These are phyloP conservation scores for Cepphus grylle DNA, from an alignment of 2,113 vertebrate species.

Conservation along the genomic window DNA sequence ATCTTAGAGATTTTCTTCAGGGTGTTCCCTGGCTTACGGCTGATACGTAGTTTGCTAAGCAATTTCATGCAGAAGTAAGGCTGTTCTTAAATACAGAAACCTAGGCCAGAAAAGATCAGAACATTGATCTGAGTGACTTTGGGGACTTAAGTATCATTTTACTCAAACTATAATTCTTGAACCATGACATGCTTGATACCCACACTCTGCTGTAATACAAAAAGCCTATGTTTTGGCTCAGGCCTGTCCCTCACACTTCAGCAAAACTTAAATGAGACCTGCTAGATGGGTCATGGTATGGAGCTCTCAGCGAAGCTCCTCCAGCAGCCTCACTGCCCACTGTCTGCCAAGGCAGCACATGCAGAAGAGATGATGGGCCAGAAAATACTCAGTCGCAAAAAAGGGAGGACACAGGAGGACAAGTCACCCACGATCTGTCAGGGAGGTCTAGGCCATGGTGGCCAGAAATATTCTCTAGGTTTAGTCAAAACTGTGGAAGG, in stretches of 20 bases:
- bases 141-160: neutral
- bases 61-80: neutral
- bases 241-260: neutral
- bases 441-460: neutral
- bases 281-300: neutral
- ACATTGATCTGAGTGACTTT: neutral
- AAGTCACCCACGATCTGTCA: fast-evolving
- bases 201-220: neutral
- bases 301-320: neutral
- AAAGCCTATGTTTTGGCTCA: neutral
- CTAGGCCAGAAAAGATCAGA: neutral
- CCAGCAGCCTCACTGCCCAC: neutral
- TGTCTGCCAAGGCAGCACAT: neutral
- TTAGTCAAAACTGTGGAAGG: neutral
- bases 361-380: neutral
- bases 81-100: neutral
- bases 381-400: neutral
- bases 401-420: neutral
- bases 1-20: neutral
- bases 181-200: neutral
- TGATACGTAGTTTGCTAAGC: neutral
- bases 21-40: neutral
- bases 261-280: neutral
- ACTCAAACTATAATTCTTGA: neutral
- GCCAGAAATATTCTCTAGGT: neutral